phyloP scores from a whole-genome alignment of 2,888 invertebrate genomes.

The Nomada lathburiana region DNA sequence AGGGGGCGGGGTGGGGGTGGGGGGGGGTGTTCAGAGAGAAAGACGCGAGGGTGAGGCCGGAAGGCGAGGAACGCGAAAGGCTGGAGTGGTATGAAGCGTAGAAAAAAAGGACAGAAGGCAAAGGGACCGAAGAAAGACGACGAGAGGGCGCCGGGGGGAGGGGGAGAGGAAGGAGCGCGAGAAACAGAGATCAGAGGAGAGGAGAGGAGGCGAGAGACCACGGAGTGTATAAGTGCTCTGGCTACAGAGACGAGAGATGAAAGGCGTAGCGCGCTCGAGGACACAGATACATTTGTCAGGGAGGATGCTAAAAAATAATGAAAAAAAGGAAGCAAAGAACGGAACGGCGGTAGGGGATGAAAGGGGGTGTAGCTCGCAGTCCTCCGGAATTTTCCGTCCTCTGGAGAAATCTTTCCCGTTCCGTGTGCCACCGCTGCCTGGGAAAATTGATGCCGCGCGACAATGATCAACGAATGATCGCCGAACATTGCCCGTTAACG shows the following conservation, averaged over 20 bases:
- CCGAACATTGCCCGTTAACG: slow-evolving; percentile 27
- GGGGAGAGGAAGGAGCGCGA: slow-evolving; percentile 25
- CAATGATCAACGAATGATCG: slow-evolving; percentile 36
- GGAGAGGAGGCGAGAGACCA: slow-evolving; percentile 49
- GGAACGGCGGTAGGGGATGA: slow-evolving; percentile 43
- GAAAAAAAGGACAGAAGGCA: slow-evolving; percentile 56
- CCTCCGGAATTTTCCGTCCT: slow-evolving; percentile 63
- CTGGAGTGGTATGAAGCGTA: slow-evolving; percentile 60
- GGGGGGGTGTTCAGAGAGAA: slow-evolving; percentile 14
- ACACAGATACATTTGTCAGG: slow-evolving; percentile 79
- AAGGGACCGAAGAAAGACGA: slow-evolving; percentile 57
- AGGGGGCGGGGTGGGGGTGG: slow-evolving; percentile 24
- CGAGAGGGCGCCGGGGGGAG: slow-evolving; percentile 13
- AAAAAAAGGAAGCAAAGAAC: slow-evolving; percentile 61
- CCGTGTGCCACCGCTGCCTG: slow-evolving; percentile 23
- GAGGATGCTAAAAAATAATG: slow-evolving; percentile 75
- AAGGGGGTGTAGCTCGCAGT: slow-evolving; percentile 47
- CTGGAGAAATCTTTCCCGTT: slow-evolving; percentile 62
- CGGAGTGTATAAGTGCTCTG: slow-evolving; percentile 82
- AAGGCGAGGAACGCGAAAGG: slow-evolving; percentile 61
- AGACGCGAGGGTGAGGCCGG: slow-evolving; percentile 26
- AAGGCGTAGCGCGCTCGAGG: slow-evolving; percentile 81
- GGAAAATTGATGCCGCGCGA: slow-evolving; percentile 43
- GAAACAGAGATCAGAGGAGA: slow-evolving; percentile 38
- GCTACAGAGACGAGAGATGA: slow-evolving; percentile 82